phyloP scores from a whole-genome alignment of 2,113 vertebrate species.

The Agelaius tricolor region DNA sequence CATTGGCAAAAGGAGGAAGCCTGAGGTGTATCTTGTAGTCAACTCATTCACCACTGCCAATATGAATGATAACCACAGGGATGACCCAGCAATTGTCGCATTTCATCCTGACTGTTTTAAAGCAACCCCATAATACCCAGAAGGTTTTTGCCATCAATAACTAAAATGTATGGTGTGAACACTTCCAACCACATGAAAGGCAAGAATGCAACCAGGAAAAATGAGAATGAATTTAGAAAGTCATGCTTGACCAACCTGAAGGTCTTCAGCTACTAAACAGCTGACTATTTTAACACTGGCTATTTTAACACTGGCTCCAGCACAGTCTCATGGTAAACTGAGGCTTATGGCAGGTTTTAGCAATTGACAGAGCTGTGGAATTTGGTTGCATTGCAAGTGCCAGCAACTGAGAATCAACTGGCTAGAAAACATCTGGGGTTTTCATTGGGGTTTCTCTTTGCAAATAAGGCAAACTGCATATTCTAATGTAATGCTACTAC shows the following conservation, averaged over 20 bases:
- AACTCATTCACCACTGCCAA: not conserved
- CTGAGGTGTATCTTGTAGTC: not conserved
- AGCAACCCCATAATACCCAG: slow-evolving; percentile 32
- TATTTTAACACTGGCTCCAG: fast-evolving
- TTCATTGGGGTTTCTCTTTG: not conserved
- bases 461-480: not conserved
- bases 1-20: not conserved
- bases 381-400: not conserved
- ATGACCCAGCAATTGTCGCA: slow-evolving; percentile 28
- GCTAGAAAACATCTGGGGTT: not conserved
- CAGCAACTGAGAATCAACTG: not conserved
- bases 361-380: not conserved
- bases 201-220: slow-evolving; percentile 16
- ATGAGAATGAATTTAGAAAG: not conserved
- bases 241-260: not conserved
- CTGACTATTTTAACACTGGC: not conserved
- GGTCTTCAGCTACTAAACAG: not conserved
- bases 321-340: not conserved
- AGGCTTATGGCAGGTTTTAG: not conserved
- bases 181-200: not conserved
- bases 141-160: slow-evolving; percentile 53
- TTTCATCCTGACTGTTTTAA: slow-evolving; percentile 59
- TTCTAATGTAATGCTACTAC: not conserved
- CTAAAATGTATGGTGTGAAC: not conserved
- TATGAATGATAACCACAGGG: slow-evolving; percentile 37